Evolutionary conservation across 2,888 invertebrate genomes (phyloP), one percentile per base, ranked within the genome.

Genomic region (Heliconius aoede): DNA sequence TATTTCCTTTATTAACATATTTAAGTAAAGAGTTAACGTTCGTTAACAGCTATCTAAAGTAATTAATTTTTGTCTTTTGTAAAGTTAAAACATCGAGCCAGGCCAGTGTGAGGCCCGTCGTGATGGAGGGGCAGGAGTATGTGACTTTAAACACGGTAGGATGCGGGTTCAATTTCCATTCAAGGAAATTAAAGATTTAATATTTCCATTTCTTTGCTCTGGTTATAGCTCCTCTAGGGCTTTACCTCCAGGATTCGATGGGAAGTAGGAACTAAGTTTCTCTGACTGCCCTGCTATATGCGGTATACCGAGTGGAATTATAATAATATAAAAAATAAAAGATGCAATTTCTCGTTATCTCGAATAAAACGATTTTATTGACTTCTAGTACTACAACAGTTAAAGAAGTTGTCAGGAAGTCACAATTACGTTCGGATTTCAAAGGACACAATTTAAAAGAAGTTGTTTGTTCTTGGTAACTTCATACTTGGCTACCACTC

Each of bases 1-100:
- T 51, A 36, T 65, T 36, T 24, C 36, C 67, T 60, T 51, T 65
- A 74, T 67, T 74, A 65, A 26, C 55, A 74, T 74, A 67, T 26
- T 74, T 67, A 74, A 69, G 61, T 75, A 71, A 62, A 62, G 30
- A 30, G 32, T 51, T 68, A 15, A 30, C n/a, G 24, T 8, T 36
- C 65, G 36, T 65, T 24, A n/a, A 40, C 36, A 24, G 64, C 4
- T 24, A 64, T 64, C 24, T 7, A 24, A 32, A 64, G 9, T 2
- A 64, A 24, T 64, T 30, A 21, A 0, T 13, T 36, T 64, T n/a
- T 64, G 24, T 1, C 0, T 62, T 30, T 30, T 30, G 2, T n/a
- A 4, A n/a, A 21, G 11, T 32, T 21, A 46, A 21, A 46, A 46
- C 13, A 21, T 18, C 7, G 18, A 5, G 18, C 18, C 18, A 0